Base-by-base conservation (phyloP, 1,140 invertebrate genomes). In the Sogatella furcifera region DNA sequence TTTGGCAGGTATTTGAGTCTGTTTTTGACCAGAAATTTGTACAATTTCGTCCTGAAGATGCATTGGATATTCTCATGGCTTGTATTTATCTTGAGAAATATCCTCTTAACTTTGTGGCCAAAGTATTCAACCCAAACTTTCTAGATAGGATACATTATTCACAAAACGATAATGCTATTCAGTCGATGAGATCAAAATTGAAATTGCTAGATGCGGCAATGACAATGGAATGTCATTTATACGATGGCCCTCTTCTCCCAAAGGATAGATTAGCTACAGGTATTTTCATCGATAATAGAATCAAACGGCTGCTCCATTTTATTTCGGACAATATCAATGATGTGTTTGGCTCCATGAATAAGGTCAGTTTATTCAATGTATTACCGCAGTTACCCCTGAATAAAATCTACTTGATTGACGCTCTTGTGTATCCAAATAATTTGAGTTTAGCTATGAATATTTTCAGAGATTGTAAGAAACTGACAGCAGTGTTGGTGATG, bases 41-140 rank as follows among this genome's bases (percentile, higher is more conserved):
- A 15, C 77, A 82, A 64, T 79, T 89, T 41, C 73, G 72, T 52
- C 68, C 78, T n/a, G 76, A 78, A 60, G 78, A 84, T 64, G 66
- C 81, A 5, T 66, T 84, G 21, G 79, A 84, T 61, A 76, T 87
- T 53, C 68, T 88, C 34, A 70, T 87, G 9, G 77, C 82, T 5
- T 85, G 81, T 68, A 75, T 84, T 43, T 88, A 85, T 72, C 66
- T 85, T 14, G 73, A 81, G 57, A 79, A 80, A 66, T 81, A 81
- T 72, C 85, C 86, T 9, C 44, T 83, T 1, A 81, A 83, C 66
- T 81, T 86, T 68, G 70, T 81, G 0, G 73, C 77, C 10, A 80
- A 76, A 65, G 74, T 88, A 44, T 84, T 86, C 60, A 81, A 78
- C 60, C 72, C 77, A 9, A 77, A 81, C 59, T 85, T 87, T 66